A percentile compares a stretch with the other conserved stretches of the same genome.
Evolutionary conservation across 2,888 invertebrate species (phyloP).

Genomic region (Muscina levida): DNA sequence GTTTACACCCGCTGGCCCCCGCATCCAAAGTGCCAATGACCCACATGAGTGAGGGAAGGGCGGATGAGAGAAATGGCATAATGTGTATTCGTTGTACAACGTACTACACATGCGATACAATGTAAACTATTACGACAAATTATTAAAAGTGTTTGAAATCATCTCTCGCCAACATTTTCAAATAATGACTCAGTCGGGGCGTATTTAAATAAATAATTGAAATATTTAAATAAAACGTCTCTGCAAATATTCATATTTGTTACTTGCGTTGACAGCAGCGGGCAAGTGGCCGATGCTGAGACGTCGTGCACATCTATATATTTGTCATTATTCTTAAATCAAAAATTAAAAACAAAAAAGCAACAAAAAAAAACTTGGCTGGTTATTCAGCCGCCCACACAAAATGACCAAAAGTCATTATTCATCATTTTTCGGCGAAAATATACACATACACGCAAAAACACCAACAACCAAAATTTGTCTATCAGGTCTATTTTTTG

Average conservation of each 20-base stretch:
- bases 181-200: background rate
- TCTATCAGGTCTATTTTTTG: slow-evolving; percentile 53
- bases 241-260: background rate
- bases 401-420: slow-evolving; percentile 46
- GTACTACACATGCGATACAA: too few species aligned
- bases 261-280: slow-evolving; percentile 32
- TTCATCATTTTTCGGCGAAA: slow-evolving; percentile 46
- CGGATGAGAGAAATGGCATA: too few species aligned
- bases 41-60: background rate
- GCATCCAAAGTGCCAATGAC: slow-evolving; percentile 17
- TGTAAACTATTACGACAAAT: too few species aligned
- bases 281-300: slow-evolving; percentile 37
- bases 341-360: too few species aligned
- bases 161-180: background rate
- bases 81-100: background rate
- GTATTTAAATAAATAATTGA: slow-evolving; percentile 14
- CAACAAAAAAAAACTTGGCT: slow-evolving; percentile 47
- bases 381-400: slow-evolving; percentile 55
- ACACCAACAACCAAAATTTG: slow-evolving; percentile 34
- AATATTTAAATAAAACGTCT: slow-evolving; percentile 16
- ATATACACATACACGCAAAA: background rate
- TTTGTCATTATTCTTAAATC: slow-evolving; percentile 30
- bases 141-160: background rate
- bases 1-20: background rate
- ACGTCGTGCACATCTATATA: slow-evolving; percentile 17